A percentile compares a stretch with the other conserved stretches of the same genome.
Evolutionary conservation across 2,888 invertebrate genomes (phyloP).

Genomic region (Abrostola tripartita): DNA sequence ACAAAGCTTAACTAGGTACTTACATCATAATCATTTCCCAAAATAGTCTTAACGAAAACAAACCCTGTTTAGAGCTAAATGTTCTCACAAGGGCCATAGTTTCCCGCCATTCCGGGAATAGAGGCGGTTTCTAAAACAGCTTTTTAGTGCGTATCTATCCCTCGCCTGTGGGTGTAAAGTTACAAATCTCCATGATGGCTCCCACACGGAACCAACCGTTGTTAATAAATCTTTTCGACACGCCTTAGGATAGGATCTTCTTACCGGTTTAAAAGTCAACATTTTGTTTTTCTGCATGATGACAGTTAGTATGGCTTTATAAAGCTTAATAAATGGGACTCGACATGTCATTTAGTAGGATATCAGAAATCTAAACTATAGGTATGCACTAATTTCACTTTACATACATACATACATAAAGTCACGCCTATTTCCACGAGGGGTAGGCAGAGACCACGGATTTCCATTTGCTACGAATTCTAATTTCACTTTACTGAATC

Average conservation of each 20-base stretch:
- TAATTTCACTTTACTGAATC: too few species aligned
- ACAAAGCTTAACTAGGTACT: conserved; percentile 21
- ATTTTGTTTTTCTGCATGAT: conserved; percentile 57
- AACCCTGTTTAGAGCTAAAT: conserved; percentile 56
- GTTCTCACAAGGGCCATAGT: conserved; percentile 40
- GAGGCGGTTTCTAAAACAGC: conserved; percentile 65
- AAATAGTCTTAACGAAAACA: conserved; percentile 50
- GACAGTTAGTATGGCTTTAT: conserved; percentile 55
- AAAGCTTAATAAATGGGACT: conserved; percentile 25
- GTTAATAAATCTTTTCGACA: conserved; percentile 71
- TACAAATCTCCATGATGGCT: conserved; percentile 70
- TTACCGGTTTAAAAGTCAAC: conserved; percentile 62
- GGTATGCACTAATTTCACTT: too few species aligned
- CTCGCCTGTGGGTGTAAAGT: conserved; percentile 59
- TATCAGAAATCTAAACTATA: neutral
- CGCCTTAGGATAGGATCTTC: conserved; percentile 61
- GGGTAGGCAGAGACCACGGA: too few species aligned
- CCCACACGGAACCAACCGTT: conserved; percentile 60
- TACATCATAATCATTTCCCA: conserved; percentile 30
- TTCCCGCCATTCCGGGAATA: conserved; percentile 64
- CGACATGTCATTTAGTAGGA: conserved; percentile 8
- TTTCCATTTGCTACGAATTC: too few species aligned
- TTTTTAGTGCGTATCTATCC: conserved; percentile 60
- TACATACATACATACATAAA: too few species aligned
- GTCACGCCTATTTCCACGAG: too few species aligned